These are phyloP conservation scores for Sarcoramphus papa DNA, from an alignment of 2,797 vertebrate species.

Conservation along the genomic window DNA sequence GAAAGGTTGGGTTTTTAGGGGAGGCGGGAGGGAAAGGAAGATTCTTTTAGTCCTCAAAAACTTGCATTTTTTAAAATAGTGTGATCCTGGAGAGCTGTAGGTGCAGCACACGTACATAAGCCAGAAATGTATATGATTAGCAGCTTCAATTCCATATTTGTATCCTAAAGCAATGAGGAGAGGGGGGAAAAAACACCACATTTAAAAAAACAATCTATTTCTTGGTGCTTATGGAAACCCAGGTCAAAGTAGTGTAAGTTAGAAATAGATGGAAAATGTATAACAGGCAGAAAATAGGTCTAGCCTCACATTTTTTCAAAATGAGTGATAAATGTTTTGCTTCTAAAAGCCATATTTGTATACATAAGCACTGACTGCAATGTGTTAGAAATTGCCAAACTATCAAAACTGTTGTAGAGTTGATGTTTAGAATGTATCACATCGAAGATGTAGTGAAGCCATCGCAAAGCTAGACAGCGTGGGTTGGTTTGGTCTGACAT, in stretches of 20 bases:
- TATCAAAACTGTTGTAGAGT: neutral
- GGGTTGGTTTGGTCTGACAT: neutral
- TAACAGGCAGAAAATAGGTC: neutral
- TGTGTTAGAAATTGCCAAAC: neutral
- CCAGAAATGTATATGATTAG: neutral
- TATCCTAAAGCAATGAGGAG: neutral
- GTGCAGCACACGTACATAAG: neutral
- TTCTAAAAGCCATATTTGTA: neutral
- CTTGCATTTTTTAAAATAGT: neutral
- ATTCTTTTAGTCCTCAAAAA: neutral
- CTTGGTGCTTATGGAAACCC: neutral
- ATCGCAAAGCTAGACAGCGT: neutral
- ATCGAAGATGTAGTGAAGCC: neutral
- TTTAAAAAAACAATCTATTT: neutral
- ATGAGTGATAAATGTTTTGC: neutral
- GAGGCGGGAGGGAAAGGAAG: neutral
- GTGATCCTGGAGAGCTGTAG: neutral
- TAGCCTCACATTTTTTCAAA: neutral
- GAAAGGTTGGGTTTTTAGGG: neutral
- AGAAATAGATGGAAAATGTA: neutral
- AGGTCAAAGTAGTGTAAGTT: neutral
- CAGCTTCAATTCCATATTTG: neutral
- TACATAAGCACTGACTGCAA: neutral
- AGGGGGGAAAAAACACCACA: accelerated
- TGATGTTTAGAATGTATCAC: neutral